Evolutionary conservation across 2,113 vertebrate species (phyloP).

Genomic region (Burhinus bistriatus): DNA sequence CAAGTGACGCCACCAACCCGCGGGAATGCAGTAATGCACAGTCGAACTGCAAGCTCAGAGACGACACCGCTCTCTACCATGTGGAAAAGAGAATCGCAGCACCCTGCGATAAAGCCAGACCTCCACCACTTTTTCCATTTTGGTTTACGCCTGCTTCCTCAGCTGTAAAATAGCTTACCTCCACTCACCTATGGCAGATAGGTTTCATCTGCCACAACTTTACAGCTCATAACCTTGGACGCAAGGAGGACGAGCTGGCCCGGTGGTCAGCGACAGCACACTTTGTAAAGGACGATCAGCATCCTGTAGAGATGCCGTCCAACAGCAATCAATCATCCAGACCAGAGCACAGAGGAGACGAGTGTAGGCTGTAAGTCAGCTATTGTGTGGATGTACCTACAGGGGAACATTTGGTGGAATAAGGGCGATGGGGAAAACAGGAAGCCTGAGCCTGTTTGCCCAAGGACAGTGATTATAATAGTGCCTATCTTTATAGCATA

Average conservation of each 20-base stretch:
- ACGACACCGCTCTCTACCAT: rapidly evolving
- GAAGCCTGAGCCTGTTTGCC: background rate
- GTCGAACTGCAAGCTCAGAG: background rate
- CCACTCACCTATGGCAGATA: background rate
- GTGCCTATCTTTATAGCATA: background rate
- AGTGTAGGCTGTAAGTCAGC: background rate
- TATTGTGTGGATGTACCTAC: background rate
- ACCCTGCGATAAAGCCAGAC: background rate
- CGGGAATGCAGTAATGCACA: background rate
- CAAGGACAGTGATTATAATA: background rate
- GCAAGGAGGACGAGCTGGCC: background rate
- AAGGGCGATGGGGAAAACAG: background rate
- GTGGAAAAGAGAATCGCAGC: background rate
- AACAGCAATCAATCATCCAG: background rate
- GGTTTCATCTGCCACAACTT: background rate
- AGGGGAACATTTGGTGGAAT: background rate
- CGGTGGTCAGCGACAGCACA: background rate
- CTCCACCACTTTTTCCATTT: background rate
- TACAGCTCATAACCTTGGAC: background rate
- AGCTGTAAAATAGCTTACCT: background rate
- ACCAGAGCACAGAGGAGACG: background rate
- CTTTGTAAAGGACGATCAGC: background rate
- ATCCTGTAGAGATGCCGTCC: background rate
- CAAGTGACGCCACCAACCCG: background rate
- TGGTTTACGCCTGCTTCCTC: background rate